A percentile compares a stretch with the other conserved stretches of the same genome.
phyloP scores from a whole-genome alignment of 2,797 vertebrate genomes.

The Spheniscus humboldti region DNA sequence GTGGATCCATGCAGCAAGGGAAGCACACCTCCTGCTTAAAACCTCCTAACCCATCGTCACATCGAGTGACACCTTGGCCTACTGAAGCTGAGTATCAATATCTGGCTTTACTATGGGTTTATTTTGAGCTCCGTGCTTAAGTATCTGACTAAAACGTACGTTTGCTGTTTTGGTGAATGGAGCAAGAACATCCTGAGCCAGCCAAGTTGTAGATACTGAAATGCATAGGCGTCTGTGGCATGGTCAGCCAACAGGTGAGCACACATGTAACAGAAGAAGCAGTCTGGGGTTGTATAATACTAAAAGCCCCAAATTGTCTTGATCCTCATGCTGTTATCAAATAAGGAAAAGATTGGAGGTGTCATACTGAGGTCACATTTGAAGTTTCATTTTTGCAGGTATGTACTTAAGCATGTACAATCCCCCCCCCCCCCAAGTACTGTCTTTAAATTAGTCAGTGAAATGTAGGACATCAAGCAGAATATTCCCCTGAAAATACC shows the following conservation, averaged over 20 bases:
- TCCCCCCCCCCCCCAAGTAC: neutral
- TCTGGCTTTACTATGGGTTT: neutral
- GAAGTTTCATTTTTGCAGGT: neutral
- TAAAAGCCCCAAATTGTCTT: neutral
- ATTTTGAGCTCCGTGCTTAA: neutral
- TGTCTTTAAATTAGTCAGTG: neutral
- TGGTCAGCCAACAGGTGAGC: neutral
- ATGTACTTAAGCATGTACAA: neutral
- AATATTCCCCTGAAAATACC: neutral
- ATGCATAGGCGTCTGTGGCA: neutral
- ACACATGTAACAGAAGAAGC: neutral
- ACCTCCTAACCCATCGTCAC: neutral
- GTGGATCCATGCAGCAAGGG: neutral
- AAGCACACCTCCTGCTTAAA: neutral
- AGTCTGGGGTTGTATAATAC: neutral
- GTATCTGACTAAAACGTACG: neutral
- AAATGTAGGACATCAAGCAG: neutral
- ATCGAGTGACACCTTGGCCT: neutral
- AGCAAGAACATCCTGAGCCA: neutral
- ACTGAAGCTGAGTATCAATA: neutral
- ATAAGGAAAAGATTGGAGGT: neutral
- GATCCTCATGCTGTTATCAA: neutral
- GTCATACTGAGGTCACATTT: neutral
- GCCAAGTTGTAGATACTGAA: neutral
- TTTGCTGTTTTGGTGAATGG: neutral